phyloP scores from a whole-genome alignment of 1,140 invertebrate species.

The Rhagoletis pomonella region DNA sequence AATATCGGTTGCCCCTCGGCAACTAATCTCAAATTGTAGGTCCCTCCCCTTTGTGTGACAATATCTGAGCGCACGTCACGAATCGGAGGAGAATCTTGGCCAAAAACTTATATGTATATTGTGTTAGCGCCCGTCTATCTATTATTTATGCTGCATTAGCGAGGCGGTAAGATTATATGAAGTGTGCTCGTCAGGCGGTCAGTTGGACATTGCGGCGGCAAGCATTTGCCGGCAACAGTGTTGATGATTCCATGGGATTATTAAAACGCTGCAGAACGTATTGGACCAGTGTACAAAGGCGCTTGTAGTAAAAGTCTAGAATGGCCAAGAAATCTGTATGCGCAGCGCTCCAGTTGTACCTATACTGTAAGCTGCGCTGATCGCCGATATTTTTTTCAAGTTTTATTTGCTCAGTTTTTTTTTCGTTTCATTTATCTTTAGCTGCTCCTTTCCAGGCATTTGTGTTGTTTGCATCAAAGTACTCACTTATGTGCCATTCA shows the following conservation, averaged over 20 bases:
- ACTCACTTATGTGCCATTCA: constrained; percentile 33
- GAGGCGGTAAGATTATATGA: too few species aligned
- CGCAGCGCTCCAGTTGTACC: not conserved
- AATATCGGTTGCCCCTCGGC: too few species aligned
- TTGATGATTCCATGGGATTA: constrained; percentile 6
- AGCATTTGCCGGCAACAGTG: constrained; percentile 3
- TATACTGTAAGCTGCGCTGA: not conserved
- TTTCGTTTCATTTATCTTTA: not conserved
- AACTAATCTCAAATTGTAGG: too few species aligned
- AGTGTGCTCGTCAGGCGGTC: not conserved
- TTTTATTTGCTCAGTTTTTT: not conserved
- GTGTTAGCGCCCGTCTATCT: too few species aligned
- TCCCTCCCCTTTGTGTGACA: too few species aligned
- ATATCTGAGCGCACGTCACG: too few species aligned
- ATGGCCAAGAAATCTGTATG: not conserved
- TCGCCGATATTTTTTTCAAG: not conserved
- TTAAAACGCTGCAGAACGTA: not conserved
- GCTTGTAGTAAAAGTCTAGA: not conserved
- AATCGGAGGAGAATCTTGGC: too few species aligned
- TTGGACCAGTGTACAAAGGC: not conserved
- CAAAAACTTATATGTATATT: too few species aligned
- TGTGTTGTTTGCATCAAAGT: not conserved
- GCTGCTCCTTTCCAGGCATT: not conserved
- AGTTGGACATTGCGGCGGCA: not conserved
- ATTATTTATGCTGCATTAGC: too few species aligned